Percentiles rank a stretch among this genome's conserved stretches.
phyloP scores from a whole-genome alignment of 2,797 vertebrate genomes.

The Furcifer pardalis region DNA sequence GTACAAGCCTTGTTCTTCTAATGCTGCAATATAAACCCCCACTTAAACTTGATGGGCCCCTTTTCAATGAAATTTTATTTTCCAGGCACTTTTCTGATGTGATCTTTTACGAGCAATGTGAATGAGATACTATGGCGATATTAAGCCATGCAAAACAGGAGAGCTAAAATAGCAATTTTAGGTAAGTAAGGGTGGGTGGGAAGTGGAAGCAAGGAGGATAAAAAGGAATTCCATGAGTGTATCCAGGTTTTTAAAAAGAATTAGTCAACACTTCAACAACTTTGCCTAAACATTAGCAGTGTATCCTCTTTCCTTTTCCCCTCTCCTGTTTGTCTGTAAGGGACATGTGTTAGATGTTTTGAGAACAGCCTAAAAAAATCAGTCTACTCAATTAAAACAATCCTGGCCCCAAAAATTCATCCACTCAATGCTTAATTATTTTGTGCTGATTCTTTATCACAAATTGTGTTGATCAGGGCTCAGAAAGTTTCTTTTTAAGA shows the following conservation, averaged over 20 bases:
- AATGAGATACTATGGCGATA: conserved; percentile 56
- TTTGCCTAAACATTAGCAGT: not conserved
- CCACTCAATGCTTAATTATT: not conserved
- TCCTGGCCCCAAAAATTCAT: not conserved
- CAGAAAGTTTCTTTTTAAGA: not conserved
- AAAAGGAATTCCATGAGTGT: not conserved
- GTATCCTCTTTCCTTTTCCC: not conserved
- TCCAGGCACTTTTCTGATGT: conserved; percentile 49
- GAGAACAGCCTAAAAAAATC: not conserved
- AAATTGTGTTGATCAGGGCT: not conserved
- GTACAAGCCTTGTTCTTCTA: conserved; percentile 49
- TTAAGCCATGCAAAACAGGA: conserved; percentile 48
- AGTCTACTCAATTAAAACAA: not conserved
- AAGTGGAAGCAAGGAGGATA: not conserved
- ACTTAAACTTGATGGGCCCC: conserved; percentile 73
- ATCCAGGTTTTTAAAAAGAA: conserved; percentile 10
- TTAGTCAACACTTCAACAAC: not conserved
- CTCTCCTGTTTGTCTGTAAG: not conserved
- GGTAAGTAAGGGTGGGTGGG: not conserved
- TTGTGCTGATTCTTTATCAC: not conserved
- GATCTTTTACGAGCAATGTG: conserved; percentile 52
- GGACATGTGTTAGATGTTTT: not conserved
- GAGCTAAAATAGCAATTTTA: conserved; percentile 30
- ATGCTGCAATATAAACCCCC: conserved; percentile 55
- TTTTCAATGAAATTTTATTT: conserved; percentile 62